These are phyloP conservation scores for Chrysopilus asiliformis DNA, from an alignment of 2,888 invertebrate genomes.

Conservation along the genomic window DNA sequence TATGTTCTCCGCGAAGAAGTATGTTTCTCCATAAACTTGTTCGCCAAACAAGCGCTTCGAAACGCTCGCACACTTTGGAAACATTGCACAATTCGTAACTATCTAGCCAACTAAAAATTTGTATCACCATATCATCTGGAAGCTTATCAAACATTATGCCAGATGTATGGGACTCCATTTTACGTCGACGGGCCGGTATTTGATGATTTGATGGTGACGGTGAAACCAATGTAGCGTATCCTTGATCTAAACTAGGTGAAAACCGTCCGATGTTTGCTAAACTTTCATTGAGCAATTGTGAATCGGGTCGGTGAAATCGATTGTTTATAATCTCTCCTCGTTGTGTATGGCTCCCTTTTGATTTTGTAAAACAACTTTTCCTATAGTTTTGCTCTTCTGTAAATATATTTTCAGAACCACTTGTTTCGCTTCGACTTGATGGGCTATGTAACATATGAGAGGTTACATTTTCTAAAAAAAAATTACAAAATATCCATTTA, in stretches of 20 bases:
- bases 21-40: conserved; percentile 61
- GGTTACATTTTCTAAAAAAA: conserved; percentile 4
- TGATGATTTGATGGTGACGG: conserved; percentile 37
- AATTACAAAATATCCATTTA: background rate
- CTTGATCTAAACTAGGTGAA: conserved; percentile 62
- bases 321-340: conserved; percentile 19
- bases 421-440: conserved; percentile 36
- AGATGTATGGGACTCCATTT: conserved; percentile 30
- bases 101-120: conserved; percentile 55
- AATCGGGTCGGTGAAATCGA: conserved; percentile 30
- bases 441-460: conserved; percentile 24
- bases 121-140: conserved; percentile 52
- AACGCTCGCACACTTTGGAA: conserved; percentile 61
- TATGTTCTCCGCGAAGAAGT: conserved; percentile 43
- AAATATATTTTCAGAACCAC: conserved; percentile 34
- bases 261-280: conserved; percentile 37
- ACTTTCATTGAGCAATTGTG: conserved; percentile 31
- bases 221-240: conserved; percentile 63
- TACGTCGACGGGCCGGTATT: conserved; percentile 31
- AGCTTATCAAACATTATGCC: conserved; percentile 46
- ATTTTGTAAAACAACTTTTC: no score
- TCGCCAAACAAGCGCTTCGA: conserved; percentile 66
- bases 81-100: conserved; percentile 59
- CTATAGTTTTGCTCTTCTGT: no score
- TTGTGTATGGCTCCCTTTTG: conserved; percentile 16